Conservation (phyloP, 1,140 invertebrate genomes). For the Elysia chlorotica region DNA sequence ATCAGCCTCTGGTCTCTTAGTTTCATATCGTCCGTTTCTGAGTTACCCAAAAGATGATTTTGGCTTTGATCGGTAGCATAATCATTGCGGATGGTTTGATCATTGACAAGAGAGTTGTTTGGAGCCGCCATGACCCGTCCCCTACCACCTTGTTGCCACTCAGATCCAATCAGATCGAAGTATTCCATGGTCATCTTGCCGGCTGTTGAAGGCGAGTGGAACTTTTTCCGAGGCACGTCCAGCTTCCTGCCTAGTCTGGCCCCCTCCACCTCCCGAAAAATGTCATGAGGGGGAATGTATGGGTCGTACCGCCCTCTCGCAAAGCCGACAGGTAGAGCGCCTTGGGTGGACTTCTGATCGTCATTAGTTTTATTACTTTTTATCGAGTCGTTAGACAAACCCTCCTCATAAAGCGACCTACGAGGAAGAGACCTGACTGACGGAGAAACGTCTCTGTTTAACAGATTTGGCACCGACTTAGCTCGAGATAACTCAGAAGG, state of each 20-base stretch:
- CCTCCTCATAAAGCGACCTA: no score
- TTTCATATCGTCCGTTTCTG: conserved; percentile 21
- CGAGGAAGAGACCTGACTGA: no score
- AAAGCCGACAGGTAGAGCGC: no score
- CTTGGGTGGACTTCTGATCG: no score
- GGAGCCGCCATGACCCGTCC: no score
- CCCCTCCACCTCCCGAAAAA: conserved; percentile 36
- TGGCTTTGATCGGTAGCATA: not conserved
- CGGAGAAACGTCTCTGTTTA: no score
- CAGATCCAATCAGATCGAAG: conserved; percentile 45
- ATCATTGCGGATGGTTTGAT: no score
- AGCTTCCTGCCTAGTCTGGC: conserved; percentile 29
- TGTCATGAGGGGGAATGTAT: conserved; percentile 42
- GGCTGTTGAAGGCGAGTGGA: conserved; percentile 28
- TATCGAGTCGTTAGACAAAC: no score
- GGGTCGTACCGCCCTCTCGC: conserved; percentile 35
- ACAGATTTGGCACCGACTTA: no score
- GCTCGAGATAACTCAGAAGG: no score
- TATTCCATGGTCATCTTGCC: conserved; percentile 47
- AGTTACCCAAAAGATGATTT: not conserved
- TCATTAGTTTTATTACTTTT: no score
- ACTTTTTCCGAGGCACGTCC: conserved; percentile 20
- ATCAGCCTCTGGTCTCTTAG: not conserved
- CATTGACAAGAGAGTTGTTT: no score
- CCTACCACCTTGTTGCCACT: conserved; percentile 38